These are phyloP conservation scores for Streptopelia turtur DNA, from an alignment of 2,797 vertebrate genomes.

Conservation along the genomic window DNA sequence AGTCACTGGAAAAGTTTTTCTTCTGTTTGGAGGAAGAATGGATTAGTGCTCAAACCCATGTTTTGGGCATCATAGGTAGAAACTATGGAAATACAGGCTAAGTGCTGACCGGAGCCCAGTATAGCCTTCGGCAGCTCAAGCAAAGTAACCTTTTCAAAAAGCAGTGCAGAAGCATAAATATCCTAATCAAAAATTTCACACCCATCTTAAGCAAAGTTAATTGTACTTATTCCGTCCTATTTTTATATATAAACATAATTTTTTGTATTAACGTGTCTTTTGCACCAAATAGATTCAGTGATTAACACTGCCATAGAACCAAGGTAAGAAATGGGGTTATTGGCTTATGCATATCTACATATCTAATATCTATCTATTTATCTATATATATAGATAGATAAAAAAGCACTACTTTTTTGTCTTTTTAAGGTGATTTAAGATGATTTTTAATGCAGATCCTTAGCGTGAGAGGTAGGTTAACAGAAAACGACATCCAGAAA, in stretches of 20 bases:
- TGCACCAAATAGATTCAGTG: not conserved
- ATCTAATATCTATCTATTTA: too few relatives aligned
- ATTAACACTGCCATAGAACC: not conserved
- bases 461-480: slow-evolving; percentile 2
- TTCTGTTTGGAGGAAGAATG: not conserved
- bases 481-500: slow-evolving; percentile 54
- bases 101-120: not conserved
- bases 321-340: not conserved
- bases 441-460: not conserved
- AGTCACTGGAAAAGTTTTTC: not conserved
- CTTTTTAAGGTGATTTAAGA: not conserved
- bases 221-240: not conserved
- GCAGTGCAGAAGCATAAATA: not conserved
- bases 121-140: not conserved
- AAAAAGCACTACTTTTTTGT: not conserved
- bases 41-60: not conserved
- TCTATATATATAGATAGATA: too few relatives aligned
- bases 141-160: not conserved
- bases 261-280: not conserved
- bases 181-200: not conserved
- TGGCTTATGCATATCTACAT: not conserved
- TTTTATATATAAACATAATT: rapidly evolving
- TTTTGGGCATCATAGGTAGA: not conserved
- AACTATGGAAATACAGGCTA: not conserved
- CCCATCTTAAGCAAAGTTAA: not conserved